phyloP scores from a whole-genome alignment of 2,113 vertebrate genomes.

The Archilochus colubris region DNA sequence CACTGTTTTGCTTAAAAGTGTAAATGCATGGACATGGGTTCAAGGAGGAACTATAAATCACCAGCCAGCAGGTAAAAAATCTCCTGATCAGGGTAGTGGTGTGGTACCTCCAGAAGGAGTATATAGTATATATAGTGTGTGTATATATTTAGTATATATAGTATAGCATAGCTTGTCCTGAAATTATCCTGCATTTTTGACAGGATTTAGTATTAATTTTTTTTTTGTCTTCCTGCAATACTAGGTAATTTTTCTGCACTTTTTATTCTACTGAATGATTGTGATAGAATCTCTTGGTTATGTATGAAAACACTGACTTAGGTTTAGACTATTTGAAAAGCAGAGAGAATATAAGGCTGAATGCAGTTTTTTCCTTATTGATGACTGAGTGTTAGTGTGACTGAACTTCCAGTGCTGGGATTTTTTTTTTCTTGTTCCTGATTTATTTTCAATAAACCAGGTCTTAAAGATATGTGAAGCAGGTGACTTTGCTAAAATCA shows the following conservation, averaged over 20 bases:
- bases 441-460: background rate
- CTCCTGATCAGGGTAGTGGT: background rate
- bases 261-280: no score
- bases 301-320: background rate
- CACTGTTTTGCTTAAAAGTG: background rate
- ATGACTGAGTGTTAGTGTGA: background rate
- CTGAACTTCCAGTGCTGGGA: background rate
- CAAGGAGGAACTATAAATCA: background rate
- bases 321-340: background rate
- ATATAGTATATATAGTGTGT: no score
- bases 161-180: no score
- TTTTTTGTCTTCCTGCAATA: no score
- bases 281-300: no score
- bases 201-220: no score
- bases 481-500: background rate
- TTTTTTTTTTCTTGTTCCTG: background rate
- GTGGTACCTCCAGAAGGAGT: background rate
- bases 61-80: background rate
- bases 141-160: no score
- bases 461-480: background rate
- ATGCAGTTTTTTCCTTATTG: background rate
- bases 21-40: background rate
- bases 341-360: fast-evolving
- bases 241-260: no score
- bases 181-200: no score